Base-by-base conservation (phyloP, 2,888 invertebrate genomes). In the Nymphalis urticae region DNA sequence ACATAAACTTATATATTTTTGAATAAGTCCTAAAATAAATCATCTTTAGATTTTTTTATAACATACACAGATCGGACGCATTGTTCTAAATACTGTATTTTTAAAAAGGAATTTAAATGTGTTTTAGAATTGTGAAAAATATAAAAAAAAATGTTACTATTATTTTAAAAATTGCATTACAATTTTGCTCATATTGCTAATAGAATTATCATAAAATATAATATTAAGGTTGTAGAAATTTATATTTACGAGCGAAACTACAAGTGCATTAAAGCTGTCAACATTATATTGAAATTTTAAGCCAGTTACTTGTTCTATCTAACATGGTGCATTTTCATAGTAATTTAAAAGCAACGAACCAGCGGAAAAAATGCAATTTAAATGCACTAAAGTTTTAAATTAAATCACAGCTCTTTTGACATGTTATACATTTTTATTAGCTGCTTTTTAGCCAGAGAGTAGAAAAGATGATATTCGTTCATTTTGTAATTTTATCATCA, bases 301-400 rank as follows among this genome's bases (percentile, higher is more conserved):
- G 19, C 53, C 4, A 21, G 51, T 19, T n/a, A 19, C 24, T 53
- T 53, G 13, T 24, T 42, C 42, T 42, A 42, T 42, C 42, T 42
- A 42, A 42, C 10, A 42, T 42, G 13, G 42, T 42, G 42, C 42
- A 21, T 19, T 21, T 53, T 13, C 16, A 53, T 19, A 16, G 53
- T 53, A 53, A 24, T 53, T 53, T 53, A 53, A 53, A 53, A 53
- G 21, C 24, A 53, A 53, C 13, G 10, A 53, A 56, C 17, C 17
- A 16, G 27, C 32, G 54, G n/a, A 56, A 56, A 42, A 42, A 32
- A 56, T 56, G 27, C 27, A 56, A 56, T 56, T 56, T 56, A 56
- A 56, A 17, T 27, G 27, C 32, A 56, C 17, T 17, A 32, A 24
- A 56, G 17, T 32, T 56, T 56, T 3, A 17, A 56, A 32, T 42